Percentiles rank a stretch among this genome's conserved stretches.
phyloP scores from a whole-genome alignment of 2,888 invertebrate genomes.

The Disparrhopalites patrizii region DNA sequence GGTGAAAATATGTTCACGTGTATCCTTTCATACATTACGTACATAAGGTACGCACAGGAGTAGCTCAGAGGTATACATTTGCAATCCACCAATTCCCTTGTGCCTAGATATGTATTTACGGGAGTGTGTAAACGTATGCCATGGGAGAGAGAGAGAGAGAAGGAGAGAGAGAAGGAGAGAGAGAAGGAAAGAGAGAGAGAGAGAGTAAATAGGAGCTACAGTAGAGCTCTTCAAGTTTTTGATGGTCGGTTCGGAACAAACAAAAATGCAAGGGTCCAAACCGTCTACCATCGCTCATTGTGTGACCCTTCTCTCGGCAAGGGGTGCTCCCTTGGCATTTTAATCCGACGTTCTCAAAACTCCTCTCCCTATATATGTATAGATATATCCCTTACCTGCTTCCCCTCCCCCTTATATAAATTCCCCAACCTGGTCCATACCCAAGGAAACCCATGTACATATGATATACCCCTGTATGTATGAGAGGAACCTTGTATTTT shows the following conservation, averaged over 20 bases:
- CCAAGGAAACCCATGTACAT: no score
- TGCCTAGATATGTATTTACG: background rate
- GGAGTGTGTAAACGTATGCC: background rate
- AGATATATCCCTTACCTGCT: background rate
- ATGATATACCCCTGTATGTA: no score
- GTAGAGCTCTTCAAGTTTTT: conserved; percentile 22
- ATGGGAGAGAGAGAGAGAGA: no score
- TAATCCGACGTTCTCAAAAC: conserved; percentile 32
- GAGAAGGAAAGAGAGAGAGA: background rate
- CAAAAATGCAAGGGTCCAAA: conserved; percentile 31
- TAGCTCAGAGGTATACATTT: no score
- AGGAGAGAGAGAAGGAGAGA: conserved; percentile 7
- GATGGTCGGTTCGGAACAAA: conserved; percentile 28
- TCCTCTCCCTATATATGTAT: background rate
- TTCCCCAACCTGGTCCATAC: no score
- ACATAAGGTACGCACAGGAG: no score
- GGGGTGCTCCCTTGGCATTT: conserved; percentile 42
- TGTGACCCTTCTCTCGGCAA: conserved; percentile 43
- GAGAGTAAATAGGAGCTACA: no score
- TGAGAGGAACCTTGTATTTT: no score
- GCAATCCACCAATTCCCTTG: no score
- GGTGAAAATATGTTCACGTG: no score
- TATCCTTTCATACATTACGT: no score
- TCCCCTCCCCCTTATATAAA: no score
- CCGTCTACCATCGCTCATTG: conserved; percentile 27